Evolutionary conservation across 2,797 vertebrate genomes (phyloP), one percentile per base, ranked within the genome.

Genomic region (Naso thynnoides): DNA sequence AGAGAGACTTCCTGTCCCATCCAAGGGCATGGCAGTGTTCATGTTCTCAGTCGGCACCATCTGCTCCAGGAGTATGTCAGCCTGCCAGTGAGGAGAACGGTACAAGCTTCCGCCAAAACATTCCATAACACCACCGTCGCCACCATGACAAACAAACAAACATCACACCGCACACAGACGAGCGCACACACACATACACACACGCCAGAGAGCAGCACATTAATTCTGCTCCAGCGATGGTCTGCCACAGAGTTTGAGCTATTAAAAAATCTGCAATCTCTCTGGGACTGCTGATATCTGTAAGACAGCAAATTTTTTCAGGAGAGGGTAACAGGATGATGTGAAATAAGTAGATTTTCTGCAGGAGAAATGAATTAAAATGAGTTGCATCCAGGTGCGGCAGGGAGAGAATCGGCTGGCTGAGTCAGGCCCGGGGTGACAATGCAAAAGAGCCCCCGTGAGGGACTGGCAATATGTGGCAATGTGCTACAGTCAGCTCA

Each of bases 41-140:
- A 63, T 86, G 88, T 89, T 91, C 85, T 84, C 88, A 68, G 90
- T 76, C 76, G 56, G 81, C 57, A 80, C 92, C 93, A 93, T 93
- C 92, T 95, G 93, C 79, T 93, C 71, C 82, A 86, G 88, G 76
- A 93, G 80, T 71, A 84, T 19, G 81, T 85, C 77, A 69, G 78
- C 73, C 81, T 85, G 90, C 89, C 87, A 89, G 81, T 13, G 21
- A 82, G 59, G 81, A 82, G 86, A 85, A 70, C 73, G 14, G 56
- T 50, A 38, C 61, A 23, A 64, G 72, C 48, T 42, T 58, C 39
- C 0, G 82, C 87, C 85, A 89, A 85, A 80, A 81, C 73, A 86
- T 58, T 64, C 78, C 44, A 33, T 44, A 86, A 86, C 78, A 78
- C 61, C 63, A 39, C 38, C 65, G 31, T 33, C 31, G 9, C 56